A percentile compares a stretch with the other conserved stretches of the same genome.
These are phyloP conservation scores for Cladopsammia gracilis DNA, from an alignment of 64 coral and sea anemone genomes.

Conservation along the genomic window DNA sequence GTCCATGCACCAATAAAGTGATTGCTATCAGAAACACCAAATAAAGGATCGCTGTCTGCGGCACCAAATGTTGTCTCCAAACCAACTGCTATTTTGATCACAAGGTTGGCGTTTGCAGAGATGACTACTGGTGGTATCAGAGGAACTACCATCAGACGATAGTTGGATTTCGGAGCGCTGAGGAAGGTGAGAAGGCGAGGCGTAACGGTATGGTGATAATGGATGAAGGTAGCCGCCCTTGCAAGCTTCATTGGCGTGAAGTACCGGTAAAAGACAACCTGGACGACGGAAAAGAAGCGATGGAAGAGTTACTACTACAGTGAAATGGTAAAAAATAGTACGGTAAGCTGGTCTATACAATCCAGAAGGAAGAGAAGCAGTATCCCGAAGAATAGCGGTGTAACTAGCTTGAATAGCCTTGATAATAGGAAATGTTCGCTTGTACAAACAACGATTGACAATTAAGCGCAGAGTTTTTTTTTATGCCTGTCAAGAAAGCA, in stretches of 20 bases:
- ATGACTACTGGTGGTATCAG: not conserved
- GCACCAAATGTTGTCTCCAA: constrained; percentile 7
- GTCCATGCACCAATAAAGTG: constrained; percentile 12
- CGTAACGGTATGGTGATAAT: not conserved
- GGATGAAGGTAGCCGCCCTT: not conserved
- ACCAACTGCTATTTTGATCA: constrained; percentile 43
- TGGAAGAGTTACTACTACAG: not conserved
- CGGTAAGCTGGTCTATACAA: too few relatives aligned
- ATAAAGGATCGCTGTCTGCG: not conserved
- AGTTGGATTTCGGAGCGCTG: not conserved
- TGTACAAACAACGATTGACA: too few relatives aligned
- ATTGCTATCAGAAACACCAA: constrained; percentile 21
- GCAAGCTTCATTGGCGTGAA: not conserved
- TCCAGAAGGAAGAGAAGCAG: too few relatives aligned
- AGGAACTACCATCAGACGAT: not conserved
- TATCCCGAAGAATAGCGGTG: too few relatives aligned
- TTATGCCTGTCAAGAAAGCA: not conserved
- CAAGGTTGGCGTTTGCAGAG: not conserved
- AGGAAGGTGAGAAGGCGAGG: not conserved
- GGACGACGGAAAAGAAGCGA: not conserved
- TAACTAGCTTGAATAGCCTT: too few relatives aligned
- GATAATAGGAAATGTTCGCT: too few relatives aligned
- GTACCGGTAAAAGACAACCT: not conserved
- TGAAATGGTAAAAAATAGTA: too few relatives aligned
- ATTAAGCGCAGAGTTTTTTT: too few relatives aligned